Base-by-base conservation (phyloP, 2,797 vertebrate genomes). In the Acrossocheilus fasciatus region DNA sequence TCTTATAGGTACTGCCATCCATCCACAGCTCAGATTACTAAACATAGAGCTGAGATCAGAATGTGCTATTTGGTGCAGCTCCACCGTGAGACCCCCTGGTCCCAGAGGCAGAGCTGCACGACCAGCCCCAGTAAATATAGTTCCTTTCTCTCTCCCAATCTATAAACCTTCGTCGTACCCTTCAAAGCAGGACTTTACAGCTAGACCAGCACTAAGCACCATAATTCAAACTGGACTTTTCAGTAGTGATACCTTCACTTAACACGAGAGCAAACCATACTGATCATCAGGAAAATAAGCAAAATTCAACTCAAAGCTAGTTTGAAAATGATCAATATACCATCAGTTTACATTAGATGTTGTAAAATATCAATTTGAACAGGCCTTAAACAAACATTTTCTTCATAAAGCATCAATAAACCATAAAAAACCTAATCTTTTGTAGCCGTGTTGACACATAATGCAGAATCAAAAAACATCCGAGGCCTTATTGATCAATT, bases 1-100 rank as follows among this genome's bases (percentile, higher is more conserved):
- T 66, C 66, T 47, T 26, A 26, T 11, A 50, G 2, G 45, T 52
- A 26, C 57, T 80, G 39, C 7, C 72, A 36, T 69, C 64, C 64
- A 50, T 81, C 79, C 7, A 64, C 15, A 52, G 83, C 45, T 83
- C n/a, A 59, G 23, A n/a, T n/a, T n/a, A n/a, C 57, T 59, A n/a
- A 59, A 59, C 57, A 59, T 11, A 59, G 10, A 59, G 83, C 34
- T 82, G n/a, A 85, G 64, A 78, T 85, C 83, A 57, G 66, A 23
- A 85, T 72, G 18, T 78, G 26, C 64, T 85, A 64, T 1, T 20
- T 82, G 12, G 52, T 82, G 80, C 66, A 54, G 81, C 82, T 84
- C 57, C 2, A 3, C 83, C 1, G 0, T 57, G 15, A 57, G 64
- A 4, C 59, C 23, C 23, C 10, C 6, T 68, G 20, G 64, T 79